Percentiles rank a stretch among this genome's conserved stretches.
Evolutionary conservation across 2,797 vertebrate species (phyloP).

Genomic region (Dipus sagitta): DNA sequence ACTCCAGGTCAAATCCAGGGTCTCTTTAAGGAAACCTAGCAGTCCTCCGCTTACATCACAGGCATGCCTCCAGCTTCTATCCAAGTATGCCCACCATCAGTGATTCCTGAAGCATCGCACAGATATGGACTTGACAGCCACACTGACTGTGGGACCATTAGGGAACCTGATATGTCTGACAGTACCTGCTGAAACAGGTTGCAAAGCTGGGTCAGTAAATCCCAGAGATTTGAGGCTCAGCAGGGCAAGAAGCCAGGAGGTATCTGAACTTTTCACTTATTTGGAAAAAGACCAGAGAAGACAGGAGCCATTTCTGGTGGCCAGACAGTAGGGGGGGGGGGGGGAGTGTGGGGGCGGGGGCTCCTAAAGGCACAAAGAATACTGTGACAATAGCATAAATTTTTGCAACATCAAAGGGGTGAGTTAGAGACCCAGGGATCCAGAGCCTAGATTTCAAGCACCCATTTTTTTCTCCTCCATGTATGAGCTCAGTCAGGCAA

Average conservation of each 20-base stretch:
- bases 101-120: neutral
- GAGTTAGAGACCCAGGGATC: neutral
- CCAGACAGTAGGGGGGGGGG: too few relatives aligned
- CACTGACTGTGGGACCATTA: neutral
- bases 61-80: neutral
- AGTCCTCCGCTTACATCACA: neutral
- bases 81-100: neutral
- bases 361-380: neutral
- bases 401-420: neutral
- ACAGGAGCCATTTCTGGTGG: neutral
- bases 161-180: neutral
- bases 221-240: neutral
- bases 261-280: neutral
- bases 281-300: neutral
- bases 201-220: neutral
- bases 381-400: neutral
- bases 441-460: neutral
- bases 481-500: neutral
- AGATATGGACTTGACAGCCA: accelerated
- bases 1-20: neutral
- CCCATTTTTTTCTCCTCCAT: accelerated
- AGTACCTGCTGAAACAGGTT: neutral
- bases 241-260: neutral
- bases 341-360: neutral
- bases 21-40: neutral